Conservation (phyloP, 2,888 invertebrate genomes). For the Hirtodrosophila cameraria region DNA sequence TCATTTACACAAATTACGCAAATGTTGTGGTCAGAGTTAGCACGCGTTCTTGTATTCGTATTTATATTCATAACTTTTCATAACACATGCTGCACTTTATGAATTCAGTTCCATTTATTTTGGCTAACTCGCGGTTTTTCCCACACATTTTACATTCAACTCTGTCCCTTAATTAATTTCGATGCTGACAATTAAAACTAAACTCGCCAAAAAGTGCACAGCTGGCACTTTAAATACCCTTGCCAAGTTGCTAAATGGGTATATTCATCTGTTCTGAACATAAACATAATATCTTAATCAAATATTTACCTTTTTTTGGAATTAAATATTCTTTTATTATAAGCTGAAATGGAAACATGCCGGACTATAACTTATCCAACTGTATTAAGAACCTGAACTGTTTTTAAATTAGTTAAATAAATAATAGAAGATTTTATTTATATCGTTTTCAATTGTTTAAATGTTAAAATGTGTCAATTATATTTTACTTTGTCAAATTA, state of each 20-base stretch:
- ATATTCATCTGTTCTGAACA: too few relatives aligned
- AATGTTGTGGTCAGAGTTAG: conserved; percentile 27
- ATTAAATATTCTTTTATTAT: too few relatives aligned
- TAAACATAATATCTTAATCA: too few relatives aligned
- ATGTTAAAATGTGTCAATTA: too few relatives aligned
- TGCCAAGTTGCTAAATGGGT: not conserved
- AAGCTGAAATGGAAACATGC: too few relatives aligned
- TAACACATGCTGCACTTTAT: conserved; percentile 60
- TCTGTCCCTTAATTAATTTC: conserved; percentile 38
- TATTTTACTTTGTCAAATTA: too few relatives aligned
- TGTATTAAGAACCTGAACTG: too few relatives aligned
- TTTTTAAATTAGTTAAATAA: not conserved
- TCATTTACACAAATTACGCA: conserved; percentile 23
- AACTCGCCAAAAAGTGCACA: conserved; percentile 44
- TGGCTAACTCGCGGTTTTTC: conserved; percentile 12
- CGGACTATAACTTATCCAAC: too few relatives aligned
- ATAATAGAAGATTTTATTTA: too few relatives aligned
- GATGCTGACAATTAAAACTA: conserved; percentile 34
- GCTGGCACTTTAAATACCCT: conserved; percentile 21
- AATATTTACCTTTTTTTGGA: too few relatives aligned
- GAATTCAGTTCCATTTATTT: conserved; percentile 58
- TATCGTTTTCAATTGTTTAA: too few relatives aligned
- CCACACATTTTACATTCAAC: conserved; percentile 16
- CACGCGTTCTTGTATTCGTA: conserved; percentile 11
- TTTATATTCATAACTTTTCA: conserved; percentile 27